Conservation (phyloP, 2,888 invertebrate genomes). For the Ophioninae sp. region DNA sequence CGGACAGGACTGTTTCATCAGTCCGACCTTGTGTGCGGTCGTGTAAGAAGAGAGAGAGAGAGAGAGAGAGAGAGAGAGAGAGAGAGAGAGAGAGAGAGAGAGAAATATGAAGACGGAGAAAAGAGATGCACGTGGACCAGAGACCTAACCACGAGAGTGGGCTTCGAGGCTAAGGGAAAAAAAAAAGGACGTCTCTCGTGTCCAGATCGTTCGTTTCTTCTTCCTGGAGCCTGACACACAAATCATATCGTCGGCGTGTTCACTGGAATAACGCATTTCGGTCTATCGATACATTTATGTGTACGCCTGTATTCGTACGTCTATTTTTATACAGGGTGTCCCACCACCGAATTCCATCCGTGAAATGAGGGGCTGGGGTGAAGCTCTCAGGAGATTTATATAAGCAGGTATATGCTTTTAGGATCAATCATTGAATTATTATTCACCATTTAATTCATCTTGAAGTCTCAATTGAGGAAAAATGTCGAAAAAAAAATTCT, state of each 20-base stretch:
- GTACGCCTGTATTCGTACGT: neutral
- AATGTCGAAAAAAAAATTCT: no score
- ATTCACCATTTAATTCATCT: no score
- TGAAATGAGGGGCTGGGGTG: no score
- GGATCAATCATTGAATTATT: no score
- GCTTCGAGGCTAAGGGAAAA: conserved; percentile 38
- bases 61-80: conserved; percentile 42
- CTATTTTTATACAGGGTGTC: no score
- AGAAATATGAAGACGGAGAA: conserved; percentile 19
- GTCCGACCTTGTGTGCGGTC: conserved; percentile 73
- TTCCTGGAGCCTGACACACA: conserved; percentile 76
- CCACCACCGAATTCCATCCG: no score
- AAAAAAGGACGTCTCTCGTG: conserved; percentile 48
- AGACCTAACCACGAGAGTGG: conserved; percentile 32
- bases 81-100: conserved; percentile 52
- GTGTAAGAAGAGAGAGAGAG: conserved; percentile 58
- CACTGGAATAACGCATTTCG: conserved; percentile 44
- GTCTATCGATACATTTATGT: conserved; percentile 25
- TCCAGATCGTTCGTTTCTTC: conserved; percentile 60
- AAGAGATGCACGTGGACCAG: conserved; percentile 31
- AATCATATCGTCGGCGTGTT: conserved; percentile 72
- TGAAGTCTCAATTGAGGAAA: no score
- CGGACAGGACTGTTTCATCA: conserved; percentile 76
- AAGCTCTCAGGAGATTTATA: no score
- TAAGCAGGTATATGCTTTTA: no score